Percentiles rank a stretch among this genome's conserved stretches.
phyloP scores from a whole-genome alignment of 2,797 vertebrate genomes.

The Notamacropus eugenii region DNA sequence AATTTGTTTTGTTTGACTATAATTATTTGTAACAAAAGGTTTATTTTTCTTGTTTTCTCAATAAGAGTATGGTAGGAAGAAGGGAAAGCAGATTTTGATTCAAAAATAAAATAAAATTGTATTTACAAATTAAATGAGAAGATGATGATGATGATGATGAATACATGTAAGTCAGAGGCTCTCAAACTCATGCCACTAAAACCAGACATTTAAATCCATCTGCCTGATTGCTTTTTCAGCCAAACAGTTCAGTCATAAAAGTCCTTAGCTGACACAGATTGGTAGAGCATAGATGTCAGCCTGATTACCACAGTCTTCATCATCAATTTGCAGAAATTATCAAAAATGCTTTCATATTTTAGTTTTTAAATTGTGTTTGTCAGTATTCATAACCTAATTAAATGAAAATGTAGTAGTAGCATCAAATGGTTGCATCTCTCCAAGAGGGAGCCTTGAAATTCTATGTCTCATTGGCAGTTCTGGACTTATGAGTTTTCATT shows the following conservation, averaged over 20 bases:
- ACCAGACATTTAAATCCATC: neutral
- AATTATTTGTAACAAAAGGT: neutral
- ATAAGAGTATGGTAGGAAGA: neutral
- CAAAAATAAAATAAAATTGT: neutral
- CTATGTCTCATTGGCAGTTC: slow-evolving; percentile 35
- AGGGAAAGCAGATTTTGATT: neutral
- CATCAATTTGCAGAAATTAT: slow-evolving; percentile 43
- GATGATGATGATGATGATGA: neutral
- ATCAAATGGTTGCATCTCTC: slow-evolving; percentile 44
- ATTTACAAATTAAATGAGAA: neutral
- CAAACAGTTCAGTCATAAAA: slow-evolving; percentile 9
- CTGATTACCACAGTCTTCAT: slow-evolving; percentile 48
- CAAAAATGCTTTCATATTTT: slow-evolving; percentile 44
- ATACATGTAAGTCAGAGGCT: neutral
- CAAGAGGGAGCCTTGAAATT: slow-evolving; percentile 25
- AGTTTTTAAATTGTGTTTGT: slow-evolving; percentile 55
- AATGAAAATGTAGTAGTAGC: slow-evolving; percentile 6
- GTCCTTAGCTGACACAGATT: neutral
- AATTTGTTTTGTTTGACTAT: neutral
- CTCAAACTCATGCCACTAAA: neutral
- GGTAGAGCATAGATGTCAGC: neutral
- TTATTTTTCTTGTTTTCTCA: neutral
- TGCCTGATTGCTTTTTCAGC: neutral
- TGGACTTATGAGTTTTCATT: slow-evolving; percentile 30
- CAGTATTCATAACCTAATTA: slow-evolving; percentile 54